Conservation (phyloP, 1,140 invertebrate genomes). For the Drosophila repleta region DNA sequence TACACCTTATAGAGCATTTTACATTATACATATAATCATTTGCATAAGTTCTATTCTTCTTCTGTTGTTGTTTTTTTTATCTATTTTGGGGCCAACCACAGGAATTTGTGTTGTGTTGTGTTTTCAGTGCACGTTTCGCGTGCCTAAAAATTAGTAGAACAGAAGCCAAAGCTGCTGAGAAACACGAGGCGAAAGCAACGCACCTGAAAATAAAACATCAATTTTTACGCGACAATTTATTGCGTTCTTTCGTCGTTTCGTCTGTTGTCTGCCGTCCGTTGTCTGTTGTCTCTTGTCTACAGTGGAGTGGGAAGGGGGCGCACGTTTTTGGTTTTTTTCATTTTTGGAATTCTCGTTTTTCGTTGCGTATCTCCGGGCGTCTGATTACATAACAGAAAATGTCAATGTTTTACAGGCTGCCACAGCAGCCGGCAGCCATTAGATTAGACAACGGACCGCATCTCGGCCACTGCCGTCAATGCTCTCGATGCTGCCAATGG, state of each 20-base stretch:
- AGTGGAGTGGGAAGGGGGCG: not conserved
- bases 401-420: constrained; percentile 74
- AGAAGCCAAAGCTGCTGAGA: constrained; percentile 20
- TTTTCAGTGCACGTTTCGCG: constrained; percentile 76
- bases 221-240: constrained; percentile 81
- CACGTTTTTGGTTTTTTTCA: constrained; percentile 11
- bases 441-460: constrained; percentile 69
- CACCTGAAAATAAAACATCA: constrained; percentile 77
- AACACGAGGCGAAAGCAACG: constrained; percentile 25
- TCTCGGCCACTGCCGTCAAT: constrained; percentile 19
- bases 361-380: constrained; percentile 68
- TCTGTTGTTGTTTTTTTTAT: no score
- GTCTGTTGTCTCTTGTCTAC: not conserved
- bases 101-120: constrained; percentile 52
- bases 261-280: constrained; percentile 7
- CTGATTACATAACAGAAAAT: constrained; percentile 81
- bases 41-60: no score
- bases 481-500: constrained; percentile 12
- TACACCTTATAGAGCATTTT: no score
- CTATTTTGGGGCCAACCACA: constrained; percentile 50
- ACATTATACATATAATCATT: no score
- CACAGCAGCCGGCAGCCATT: constrained; percentile 67
- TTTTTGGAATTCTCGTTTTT: not conserved
- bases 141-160: constrained; percentile 38
- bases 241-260: constrained; percentile 42